These are phyloP conservation scores for Coelopa frigida DNA, from an alignment of 1,140 invertebrate species.

Conservation along the genomic window DNA sequence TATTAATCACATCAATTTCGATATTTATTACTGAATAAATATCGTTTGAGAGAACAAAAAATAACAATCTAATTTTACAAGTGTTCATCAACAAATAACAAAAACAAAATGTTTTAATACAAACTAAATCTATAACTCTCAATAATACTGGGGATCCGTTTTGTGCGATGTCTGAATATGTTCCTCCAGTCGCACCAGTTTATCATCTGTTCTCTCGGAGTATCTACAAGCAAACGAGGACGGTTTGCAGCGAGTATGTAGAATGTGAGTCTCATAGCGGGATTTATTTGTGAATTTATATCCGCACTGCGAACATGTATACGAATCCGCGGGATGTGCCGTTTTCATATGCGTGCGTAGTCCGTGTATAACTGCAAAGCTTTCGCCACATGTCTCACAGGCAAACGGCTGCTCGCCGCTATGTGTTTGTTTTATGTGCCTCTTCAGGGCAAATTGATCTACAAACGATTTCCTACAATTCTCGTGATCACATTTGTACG, in stretches of 20 bases:
- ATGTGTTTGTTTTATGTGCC: slow-evolving; percentile 5
- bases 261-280: slow-evolving; percentile 1
- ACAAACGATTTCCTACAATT: not conserved
- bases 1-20: too few relatives aligned
- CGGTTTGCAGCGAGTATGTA: not conserved
- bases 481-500: not conserved
- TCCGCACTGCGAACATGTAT: too few relatives aligned
- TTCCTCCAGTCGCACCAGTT: not conserved
- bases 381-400: too few relatives aligned
- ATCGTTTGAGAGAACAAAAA: not conserved
- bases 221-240: not conserved
- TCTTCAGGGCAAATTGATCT: not conserved
- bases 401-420: too few relatives aligned
- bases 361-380: too few relatives aligned
- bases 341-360: too few relatives aligned
- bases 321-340: too few relatives aligned
- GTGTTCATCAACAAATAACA: too few relatives aligned
- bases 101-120: too few relatives aligned
- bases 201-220: slow-evolving; percentile 1
- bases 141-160: too few relatives aligned
- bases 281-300: not conserved
- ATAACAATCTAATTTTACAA: not conserved
- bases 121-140: too few relatives aligned
- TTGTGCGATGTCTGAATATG: not conserved
- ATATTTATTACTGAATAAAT: slow-evolving; percentile 4